Percentiles rank a stretch among this genome's conserved stretches.
phyloP scores from a whole-genome alignment of 2,888 invertebrate genomes.

The Lasioglossum marginatum region DNA sequence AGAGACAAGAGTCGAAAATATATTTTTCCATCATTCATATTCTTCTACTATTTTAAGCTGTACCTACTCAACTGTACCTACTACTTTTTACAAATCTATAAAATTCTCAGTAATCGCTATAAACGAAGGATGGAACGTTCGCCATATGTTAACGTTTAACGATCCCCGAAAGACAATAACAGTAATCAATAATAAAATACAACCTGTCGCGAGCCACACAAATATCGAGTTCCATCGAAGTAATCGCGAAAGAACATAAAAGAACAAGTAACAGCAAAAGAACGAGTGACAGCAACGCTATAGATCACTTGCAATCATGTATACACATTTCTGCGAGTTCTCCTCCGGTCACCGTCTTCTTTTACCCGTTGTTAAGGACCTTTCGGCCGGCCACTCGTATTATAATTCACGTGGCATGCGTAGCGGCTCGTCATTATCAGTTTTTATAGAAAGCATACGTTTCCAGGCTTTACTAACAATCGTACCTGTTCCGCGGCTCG shows the following conservation, averaged over 20 bases:
- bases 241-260: background rate
- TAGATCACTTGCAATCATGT: background rate
- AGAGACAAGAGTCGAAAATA: too few species aligned
- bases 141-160: background rate
- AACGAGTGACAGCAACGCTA: background rate
- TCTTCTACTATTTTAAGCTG: too few species aligned
- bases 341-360: background rate
- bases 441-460: conserved; percentile 12
- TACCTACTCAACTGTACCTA: too few species aligned
- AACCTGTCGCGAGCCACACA: background rate
- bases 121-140: background rate
- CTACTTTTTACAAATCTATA: too few species aligned
- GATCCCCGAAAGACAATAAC: background rate
- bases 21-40: too few species aligned
- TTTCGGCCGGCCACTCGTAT: background rate
- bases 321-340: background rate
- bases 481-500: background rate
- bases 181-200: background rate
- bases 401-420: background rate
- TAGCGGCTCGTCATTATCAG: background rate
- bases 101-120: too few species aligned
- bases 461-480: background rate
- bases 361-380: background rate
- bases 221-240: background rate
- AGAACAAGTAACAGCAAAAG: background rate